Percentiles rank a stretch among this genome's conserved stretches.
Evolutionary conservation across 1,140 invertebrate genomes (phyloP).

Genomic region (Ooceraea biroi): DNA sequence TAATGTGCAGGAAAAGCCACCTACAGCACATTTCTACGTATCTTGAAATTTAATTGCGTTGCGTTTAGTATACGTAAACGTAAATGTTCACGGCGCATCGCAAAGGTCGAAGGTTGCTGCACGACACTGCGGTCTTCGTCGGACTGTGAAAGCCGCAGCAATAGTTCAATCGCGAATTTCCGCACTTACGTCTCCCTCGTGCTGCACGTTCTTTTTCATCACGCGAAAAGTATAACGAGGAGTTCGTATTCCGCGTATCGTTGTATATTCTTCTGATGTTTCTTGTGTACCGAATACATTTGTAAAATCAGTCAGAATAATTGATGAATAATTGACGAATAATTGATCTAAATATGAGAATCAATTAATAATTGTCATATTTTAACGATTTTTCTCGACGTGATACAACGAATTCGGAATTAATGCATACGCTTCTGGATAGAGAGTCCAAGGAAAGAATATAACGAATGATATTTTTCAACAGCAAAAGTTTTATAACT

Average conservation of each 20-base stretch:
- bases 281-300: neutral
- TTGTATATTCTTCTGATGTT: neutral
- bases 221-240: slow-evolving; percentile 2
- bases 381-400: neutral
- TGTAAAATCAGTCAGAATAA: neutral
- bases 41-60: slow-evolving; percentile 38
- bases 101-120: slow-evolving; percentile 39
- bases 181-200: neutral
- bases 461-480: no score
- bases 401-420: slow-evolving; percentile 18
- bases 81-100: slow-evolving; percentile 19
- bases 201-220: slow-evolving; percentile 17
- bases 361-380: slow-evolving; percentile 4
- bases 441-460: neutral
- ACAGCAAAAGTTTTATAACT: no score
- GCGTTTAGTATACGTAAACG: neutral
- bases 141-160: slow-evolving; percentile 40
- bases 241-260: neutral
- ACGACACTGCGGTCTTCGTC: slow-evolving; percentile 42
- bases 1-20: neutral
- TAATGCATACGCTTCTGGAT: neutral
- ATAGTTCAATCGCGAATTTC: slow-evolving; percentile 41
- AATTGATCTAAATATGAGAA: neutral
- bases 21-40: neutral
- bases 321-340: neutral